Evolutionary conservation across 2,888 invertebrate genomes (phyloP), one percentile per base, ranked within the genome.

Genomic region (Escarpia spicata): DNA sequence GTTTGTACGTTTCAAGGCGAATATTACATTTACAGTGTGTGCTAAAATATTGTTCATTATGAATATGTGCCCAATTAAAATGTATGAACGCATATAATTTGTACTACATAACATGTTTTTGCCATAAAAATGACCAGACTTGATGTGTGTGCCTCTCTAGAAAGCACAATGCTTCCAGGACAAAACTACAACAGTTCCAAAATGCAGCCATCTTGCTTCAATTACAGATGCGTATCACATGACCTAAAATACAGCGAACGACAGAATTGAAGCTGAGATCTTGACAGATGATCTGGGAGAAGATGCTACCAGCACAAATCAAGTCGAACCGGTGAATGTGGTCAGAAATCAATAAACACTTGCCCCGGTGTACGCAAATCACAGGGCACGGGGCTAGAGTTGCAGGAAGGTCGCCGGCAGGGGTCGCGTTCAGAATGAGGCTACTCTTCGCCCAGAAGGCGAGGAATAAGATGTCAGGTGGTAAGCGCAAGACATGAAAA

Each of bases 341-440:
- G 75, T 75, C 75, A 75, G 75, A 75, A 75, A 75, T 75, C 75
- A 75, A 75, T 75, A 75, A 75, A 75, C 75, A 75, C 75, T 75
- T 75, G 75, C 26, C 19, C 75, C 75, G 75, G 4, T 75, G 75
- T 75, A 75, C 6, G 75, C 26, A 3, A 26, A 26, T 26, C 75
- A 6, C 19, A 4, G 19, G 75, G 26, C 19, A 6, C 15, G 75
- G 75, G 75, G 75, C 75, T n/a, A n/a, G 75, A 75, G 75, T 75
- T 26, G 75, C 26, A 26, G 26, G 75, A 75, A 75, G 75, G 75
- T 75, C 75, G 4, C 52, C 26, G 75, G 3, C 2, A 52, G 75
- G n/a, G 75, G 75, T 75, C 75, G n/a, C 26, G 26, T 2, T 19
- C 75, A 75, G 75, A 75, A 75, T 75, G n/a, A 75, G 26, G n/a